phyloP scores from a whole-genome alignment of 2,888 invertebrate species.

The Tetheella fluctuosa region DNA sequence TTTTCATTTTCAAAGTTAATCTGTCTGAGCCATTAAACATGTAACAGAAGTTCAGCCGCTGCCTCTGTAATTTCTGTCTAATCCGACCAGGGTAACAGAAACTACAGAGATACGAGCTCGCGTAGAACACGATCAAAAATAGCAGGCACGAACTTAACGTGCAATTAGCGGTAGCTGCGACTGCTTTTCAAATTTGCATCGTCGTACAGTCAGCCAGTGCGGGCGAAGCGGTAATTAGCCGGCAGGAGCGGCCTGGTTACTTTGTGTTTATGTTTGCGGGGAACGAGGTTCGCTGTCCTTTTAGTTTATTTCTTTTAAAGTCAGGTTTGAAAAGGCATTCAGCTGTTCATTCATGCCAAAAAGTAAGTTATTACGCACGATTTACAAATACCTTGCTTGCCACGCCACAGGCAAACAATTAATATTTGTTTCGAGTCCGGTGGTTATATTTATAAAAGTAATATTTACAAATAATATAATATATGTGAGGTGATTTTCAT shows the following conservation, averaged over 20 bases:
- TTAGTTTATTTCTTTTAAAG: constrained; percentile 26
- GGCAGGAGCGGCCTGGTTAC: constrained; percentile 53
- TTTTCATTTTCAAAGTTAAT: constrained; percentile 6
- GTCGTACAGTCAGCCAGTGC: constrained; percentile 44
- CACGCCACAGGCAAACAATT: too few species aligned
- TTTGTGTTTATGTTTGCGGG: constrained; percentile 64
- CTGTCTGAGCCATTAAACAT: constrained; percentile 8
- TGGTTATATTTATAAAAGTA: too few species aligned
- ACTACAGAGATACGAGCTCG: constrained; percentile 38
- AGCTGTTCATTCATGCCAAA: not conserved
- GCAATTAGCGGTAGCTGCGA: constrained; percentile 59
- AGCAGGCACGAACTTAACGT: constrained; percentile 49
- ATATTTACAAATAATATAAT: too few species aligned
- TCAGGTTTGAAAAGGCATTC: not conserved
- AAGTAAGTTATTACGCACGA: not conserved
- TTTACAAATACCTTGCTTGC: too few species aligned
- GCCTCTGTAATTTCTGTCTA: constrained; percentile 55
- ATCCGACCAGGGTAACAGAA: constrained; percentile 63
- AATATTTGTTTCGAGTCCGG: too few species aligned
- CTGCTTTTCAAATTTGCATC: constrained; percentile 69
- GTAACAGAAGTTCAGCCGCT: constrained; percentile 29
- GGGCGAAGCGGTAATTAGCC: constrained; percentile 61
- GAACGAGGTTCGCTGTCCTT: constrained; percentile 34
- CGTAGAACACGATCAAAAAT: constrained; percentile 51
- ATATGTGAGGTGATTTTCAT: too few species aligned